Evolutionary conservation across 2,797 vertebrate species (phyloP).

Genomic region (Tauraco hartlaubi): DNA sequence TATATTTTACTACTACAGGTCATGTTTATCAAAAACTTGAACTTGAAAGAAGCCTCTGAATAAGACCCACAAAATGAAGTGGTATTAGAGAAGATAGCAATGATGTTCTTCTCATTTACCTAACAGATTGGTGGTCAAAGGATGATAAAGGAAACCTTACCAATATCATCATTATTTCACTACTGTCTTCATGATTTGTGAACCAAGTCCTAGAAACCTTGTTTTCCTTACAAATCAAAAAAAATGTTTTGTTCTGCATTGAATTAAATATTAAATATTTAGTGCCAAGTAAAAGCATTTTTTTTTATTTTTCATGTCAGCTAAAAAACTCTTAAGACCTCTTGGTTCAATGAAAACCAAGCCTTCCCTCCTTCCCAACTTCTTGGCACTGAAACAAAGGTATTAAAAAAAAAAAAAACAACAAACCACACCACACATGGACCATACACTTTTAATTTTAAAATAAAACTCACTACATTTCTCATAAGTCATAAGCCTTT

Average conservation of each 20-base stretch:
- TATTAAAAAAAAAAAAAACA: background rate
- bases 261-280: background rate
- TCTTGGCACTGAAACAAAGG: background rate
- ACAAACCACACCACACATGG: background rate
- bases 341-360: background rate
- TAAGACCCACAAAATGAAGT: background rate
- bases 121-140: background rate
- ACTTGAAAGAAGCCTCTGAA: background rate
- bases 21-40: background rate
- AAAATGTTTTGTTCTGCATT: background rate
- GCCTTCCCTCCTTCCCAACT: background rate
- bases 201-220: background rate
- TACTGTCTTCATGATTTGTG: background rate
- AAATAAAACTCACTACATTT: background rate
- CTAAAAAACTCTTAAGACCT: background rate
- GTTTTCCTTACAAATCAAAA: background rate
- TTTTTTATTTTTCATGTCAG: background rate
- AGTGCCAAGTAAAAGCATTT: background rate
- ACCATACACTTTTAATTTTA: background rate
- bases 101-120: background rate
- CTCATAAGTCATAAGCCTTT: background rate
- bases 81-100: background rate
- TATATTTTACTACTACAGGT: background rate
- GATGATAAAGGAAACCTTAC: background rate
- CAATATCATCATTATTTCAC: background rate